Conservation (phyloP, 2,888 invertebrate species). For the Gryllus longicercus region DNA sequence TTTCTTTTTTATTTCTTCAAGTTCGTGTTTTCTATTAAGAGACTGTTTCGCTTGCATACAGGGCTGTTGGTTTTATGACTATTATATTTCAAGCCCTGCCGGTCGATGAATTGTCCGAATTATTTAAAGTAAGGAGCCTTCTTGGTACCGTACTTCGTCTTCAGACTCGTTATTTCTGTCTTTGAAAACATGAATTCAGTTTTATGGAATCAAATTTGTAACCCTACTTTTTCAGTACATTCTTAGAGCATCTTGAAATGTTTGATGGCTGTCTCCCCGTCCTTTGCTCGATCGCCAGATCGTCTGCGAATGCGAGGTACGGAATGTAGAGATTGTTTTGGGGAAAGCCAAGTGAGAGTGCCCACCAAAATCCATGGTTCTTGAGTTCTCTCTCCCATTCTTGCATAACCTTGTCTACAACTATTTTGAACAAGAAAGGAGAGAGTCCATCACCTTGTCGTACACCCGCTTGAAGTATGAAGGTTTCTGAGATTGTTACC, state of each 20-base stretch:
- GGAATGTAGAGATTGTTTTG: constrained; percentile 21
- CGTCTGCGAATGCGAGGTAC: constrained; percentile 24
- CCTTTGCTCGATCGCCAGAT: background rate
- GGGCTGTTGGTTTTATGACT: background rate
- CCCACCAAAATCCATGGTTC: constrained; percentile 17
- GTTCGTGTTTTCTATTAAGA: background rate
- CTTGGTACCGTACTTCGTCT: constrained; percentile 11
- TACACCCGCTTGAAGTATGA: background rate
- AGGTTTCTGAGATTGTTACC: constrained; percentile 18
- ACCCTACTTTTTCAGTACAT: no score
- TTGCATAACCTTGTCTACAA: background rate
- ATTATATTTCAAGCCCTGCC: background rate
- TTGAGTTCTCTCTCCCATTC: background rate
- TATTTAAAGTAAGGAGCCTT: background rate
- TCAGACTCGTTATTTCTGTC: background rate
- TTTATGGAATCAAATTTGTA: background rate
- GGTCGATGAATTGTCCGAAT: background rate
- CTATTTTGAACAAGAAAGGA: constrained; percentile 19
- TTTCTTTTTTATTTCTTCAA: constrained; percentile 12
- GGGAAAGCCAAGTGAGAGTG: background rate
- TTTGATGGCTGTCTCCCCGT: no score
- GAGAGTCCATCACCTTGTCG: constrained; percentile 24
- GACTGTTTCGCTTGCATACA: background rate
- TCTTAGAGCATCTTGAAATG: no score
- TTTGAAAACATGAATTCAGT: constrained; percentile 12